phyloP scores from a whole-genome alignment of 2,888 invertebrate species.

The Apotomis betuletana region DNA sequence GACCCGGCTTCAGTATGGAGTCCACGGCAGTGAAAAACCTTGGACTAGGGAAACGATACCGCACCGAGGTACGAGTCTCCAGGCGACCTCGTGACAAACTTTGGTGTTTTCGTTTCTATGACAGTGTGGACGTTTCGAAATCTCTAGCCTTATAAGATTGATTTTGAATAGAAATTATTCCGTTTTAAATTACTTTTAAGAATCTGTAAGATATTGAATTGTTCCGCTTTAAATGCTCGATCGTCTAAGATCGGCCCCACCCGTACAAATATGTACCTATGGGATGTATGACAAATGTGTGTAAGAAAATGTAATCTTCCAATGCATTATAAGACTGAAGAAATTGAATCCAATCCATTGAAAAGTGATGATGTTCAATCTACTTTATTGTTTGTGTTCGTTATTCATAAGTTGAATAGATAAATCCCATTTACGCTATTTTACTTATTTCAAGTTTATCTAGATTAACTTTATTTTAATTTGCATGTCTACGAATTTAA shows the following conservation, averaged over 20 bases:
- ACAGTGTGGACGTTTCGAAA: conserved; percentile 39
- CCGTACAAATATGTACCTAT: conserved; percentile 60
- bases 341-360: conserved; percentile 40
- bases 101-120: conserved; percentile 53
- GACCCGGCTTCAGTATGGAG: conserved; percentile 52
- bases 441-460: neutral
- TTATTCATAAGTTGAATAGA: conserved; percentile 33
- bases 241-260: conserved; percentile 57
- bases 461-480: conserved; percentile 5
- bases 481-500: conserved; percentile 15
- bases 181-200: conserved; percentile 43
- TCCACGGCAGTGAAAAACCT: conserved; percentile 74
- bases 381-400: conserved; percentile 38
- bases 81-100: conserved; percentile 58
- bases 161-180: conserved; percentile 44
- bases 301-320: conserved; percentile 49
- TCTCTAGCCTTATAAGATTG: conserved; percentile 16
- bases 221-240: conserved; percentile 34
- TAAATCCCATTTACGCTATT: conserved; percentile 13
- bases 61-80: conserved; percentile 57
- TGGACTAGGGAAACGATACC: conserved; percentile 56
- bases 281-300: conserved; percentile 44
- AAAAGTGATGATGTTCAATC: conserved; percentile 24
- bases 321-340: conserved; percentile 64
- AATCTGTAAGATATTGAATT: conserved; percentile 10